Conservation (phyloP, 2,888 invertebrate species). For the Gonocerus acuteangulatus region DNA sequence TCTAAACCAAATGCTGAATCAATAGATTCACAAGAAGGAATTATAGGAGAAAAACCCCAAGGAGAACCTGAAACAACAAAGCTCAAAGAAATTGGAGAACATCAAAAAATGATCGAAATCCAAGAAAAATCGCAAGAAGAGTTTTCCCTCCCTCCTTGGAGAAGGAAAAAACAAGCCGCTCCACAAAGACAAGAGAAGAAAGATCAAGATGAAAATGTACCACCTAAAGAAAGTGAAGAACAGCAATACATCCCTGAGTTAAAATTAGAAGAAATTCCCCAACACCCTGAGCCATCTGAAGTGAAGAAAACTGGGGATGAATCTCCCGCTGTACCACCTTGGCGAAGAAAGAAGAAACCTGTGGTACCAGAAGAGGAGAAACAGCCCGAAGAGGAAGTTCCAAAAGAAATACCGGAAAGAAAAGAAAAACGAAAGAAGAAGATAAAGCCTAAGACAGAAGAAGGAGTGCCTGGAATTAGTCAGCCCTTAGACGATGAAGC, state of each 20-base stretch:
- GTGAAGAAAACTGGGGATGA: conserved; percentile 45
- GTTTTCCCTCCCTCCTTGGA: conserved; percentile 6
- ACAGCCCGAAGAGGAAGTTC: conserved; percentile 27
- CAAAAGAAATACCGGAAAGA: neutral
- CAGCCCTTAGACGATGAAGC: conserved; percentile 1
- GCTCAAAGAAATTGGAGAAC: conserved; percentile 30
- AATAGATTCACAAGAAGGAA: neutral
- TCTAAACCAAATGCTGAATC: conserved; percentile 13
- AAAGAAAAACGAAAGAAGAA: neutral
- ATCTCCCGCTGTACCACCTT: conserved; percentile 30
- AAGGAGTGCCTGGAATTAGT: neutral
- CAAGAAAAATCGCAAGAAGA: conserved; percentile 26
- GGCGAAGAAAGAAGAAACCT: conserved; percentile 18
- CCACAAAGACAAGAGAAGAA: neutral
- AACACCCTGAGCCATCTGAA: too few relatives aligned
- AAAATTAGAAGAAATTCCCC: too few relatives aligned
- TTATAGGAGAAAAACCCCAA: neutral
- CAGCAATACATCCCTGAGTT: neutral
- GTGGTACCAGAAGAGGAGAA: conserved; percentile 13
- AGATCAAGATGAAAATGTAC: conserved; percentile 1
- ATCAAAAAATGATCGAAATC: conserved; percentile 33
- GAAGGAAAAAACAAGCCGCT: conserved; percentile 35
- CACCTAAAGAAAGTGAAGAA: neutral
- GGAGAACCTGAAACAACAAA: conserved; percentile 1
- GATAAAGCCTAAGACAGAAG: neutral